Conservation (phyloP, 2,888 invertebrate genomes). For the Agelastica alni region DNA sequence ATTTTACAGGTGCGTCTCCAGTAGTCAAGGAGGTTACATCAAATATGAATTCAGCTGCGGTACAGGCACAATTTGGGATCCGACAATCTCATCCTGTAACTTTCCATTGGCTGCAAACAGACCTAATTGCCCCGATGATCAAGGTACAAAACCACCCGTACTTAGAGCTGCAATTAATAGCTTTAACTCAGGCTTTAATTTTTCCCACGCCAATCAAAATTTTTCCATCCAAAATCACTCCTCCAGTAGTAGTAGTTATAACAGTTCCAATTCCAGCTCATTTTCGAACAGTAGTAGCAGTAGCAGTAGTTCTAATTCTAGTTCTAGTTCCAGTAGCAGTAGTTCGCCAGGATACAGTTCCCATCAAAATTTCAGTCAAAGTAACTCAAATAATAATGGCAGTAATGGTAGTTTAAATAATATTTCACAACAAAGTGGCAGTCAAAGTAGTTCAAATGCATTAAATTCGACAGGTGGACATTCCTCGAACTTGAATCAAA, state of each 20-base stretch:
- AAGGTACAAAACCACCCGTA: conserved; percentile 15
- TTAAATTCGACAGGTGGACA: conserved; percentile 13
- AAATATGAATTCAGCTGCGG: conserved; percentile 76
- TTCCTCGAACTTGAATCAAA: conserved; percentile 14
- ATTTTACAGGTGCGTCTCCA: conserved; percentile 76
- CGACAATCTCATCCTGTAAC: conserved; percentile 70
- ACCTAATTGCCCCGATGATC: conserved; percentile 41
- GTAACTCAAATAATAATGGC: background rate
- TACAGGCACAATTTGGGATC: conserved; percentile 79
- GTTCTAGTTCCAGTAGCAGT: conserved; percentile 17
- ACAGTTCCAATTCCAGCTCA: conserved; percentile 1
- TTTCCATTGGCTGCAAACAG: conserved; percentile 68
- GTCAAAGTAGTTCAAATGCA: conserved; percentile 8
- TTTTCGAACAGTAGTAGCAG: conserved; percentile 4
- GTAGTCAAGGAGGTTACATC: conserved; percentile 63
- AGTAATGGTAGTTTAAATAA: conserved; percentile 14
- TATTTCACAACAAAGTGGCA: conserved; percentile 2
- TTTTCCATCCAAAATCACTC: conserved; percentile 31
- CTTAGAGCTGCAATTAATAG: conserved; percentile 7
- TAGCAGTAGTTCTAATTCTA: conserved; percentile 9
- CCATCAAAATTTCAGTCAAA: background rate
- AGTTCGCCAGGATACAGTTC: conserved; percentile 12
- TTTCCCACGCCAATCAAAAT: conserved; percentile 24
- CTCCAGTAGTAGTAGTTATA: conserved; percentile 18
- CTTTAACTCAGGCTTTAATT: conserved; percentile 11